A percentile compares a stretch with the other conserved stretches of the same genome.
Evolutionary conservation across 2,888 invertebrate genomes (phyloP).

Genomic region (Eupithecia abbreviata): DNA sequence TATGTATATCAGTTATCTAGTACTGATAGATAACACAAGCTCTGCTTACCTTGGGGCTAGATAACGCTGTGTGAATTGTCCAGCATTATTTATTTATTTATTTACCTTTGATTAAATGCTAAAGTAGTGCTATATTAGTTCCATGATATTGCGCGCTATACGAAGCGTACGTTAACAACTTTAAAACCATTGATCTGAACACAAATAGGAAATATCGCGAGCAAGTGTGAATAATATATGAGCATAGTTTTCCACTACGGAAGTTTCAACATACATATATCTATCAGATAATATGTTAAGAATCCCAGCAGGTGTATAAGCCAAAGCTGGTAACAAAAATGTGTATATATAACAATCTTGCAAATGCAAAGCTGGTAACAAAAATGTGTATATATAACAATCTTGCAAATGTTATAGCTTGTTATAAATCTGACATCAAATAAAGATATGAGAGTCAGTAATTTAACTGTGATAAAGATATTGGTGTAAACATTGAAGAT

Average conservation of each 20-base stretch:
- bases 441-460: conserved; percentile 42
- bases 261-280: neutral
- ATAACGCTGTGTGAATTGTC: no score
- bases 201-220: conserved; percentile 22
- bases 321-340: neutral
- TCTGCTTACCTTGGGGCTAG: no score
- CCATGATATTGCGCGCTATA: neutral
- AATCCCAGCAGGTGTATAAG: neutral
- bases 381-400: conserved; percentile 6
- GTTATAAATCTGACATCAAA: conserved; percentile 25
- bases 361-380: no score
- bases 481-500: conserved; percentile 20
- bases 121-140: neutral
- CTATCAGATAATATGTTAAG: neutral
- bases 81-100: no score
- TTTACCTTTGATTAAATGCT: neutral
- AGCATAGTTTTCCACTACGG: conserved; percentile 11
- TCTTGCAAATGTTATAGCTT: neutral
- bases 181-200: conserved; percentile 22
- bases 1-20: no score
- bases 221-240: conserved; percentile 23
- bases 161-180: neutral
- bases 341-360: conserved; percentile 8
- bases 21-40: no score
- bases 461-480: conserved; percentile 35